A percentile compares a stretch with the other conserved stretches of the same genome.
Conservation (phyloP, 1,140 invertebrate species). For the Belonocnema kinseyi region DNA sequence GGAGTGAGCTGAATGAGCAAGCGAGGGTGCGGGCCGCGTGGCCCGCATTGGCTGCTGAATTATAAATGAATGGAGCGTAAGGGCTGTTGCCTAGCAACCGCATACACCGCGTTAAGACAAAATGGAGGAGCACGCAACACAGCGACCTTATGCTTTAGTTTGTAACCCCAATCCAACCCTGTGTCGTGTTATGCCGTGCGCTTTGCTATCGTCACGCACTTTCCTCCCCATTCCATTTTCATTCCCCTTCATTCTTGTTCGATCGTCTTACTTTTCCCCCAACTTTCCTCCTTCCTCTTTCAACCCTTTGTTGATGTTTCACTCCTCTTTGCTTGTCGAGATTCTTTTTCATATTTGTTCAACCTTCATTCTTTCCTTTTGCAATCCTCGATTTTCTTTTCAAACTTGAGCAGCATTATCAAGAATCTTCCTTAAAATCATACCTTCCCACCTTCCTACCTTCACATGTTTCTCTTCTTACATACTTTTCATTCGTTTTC, state of each 20-base stretch:
- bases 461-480: neutral
- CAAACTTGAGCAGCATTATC: no score
- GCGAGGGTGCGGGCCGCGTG: constrained; percentile 68
- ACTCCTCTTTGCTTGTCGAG: no score
- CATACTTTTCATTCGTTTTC: neutral
- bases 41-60: constrained; percentile 76
- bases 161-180: constrained; percentile 32
- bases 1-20: constrained; percentile 61
- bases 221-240: constrained; percentile 14
- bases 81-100: constrained; percentile 76
- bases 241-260: no score
- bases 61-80: constrained; percentile 77
- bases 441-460: constrained; percentile 11
- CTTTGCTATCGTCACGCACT: constrained; percentile 23
- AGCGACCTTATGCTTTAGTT: constrained; percentile 40
- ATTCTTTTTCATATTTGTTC: no score
- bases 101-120: constrained; percentile 75
- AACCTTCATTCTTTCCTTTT: no score
- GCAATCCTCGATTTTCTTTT: no score
- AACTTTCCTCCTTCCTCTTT: no score
- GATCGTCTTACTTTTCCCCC: no score
- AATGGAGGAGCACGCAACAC: constrained; percentile 71
- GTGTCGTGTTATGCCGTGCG: constrained; percentile 40
- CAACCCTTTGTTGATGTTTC: no score
- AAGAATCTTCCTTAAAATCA: neutral